Conservation (phyloP, 1,140 invertebrate genomes). For the Drosophila pruinosa region DNA sequence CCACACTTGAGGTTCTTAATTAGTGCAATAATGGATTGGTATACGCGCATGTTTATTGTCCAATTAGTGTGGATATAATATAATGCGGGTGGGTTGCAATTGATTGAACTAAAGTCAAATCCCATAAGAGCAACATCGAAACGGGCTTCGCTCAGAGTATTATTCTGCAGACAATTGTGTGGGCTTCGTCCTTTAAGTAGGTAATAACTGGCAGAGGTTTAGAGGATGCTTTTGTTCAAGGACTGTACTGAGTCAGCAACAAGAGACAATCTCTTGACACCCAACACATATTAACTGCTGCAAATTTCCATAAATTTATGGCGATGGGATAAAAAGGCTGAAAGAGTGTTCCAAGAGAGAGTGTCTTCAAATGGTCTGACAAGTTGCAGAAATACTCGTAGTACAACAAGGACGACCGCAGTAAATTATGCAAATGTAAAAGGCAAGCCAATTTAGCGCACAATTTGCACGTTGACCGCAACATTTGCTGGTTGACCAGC, state of each 20-base stretch:
- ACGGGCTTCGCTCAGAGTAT: not conserved
- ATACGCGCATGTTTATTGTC: not conserved
- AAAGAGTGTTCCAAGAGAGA: conserved; percentile 4
- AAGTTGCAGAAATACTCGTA: not conserved
- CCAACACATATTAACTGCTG: conserved; percentile 22
- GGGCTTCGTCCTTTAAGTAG: not conserved
- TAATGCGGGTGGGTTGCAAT: not conserved
- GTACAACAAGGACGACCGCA: conserved; percentile 23
- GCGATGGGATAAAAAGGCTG: not conserved
- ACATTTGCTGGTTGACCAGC: conserved; percentile 30
- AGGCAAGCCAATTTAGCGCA: conserved; percentile 57
- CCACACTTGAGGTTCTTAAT: conserved; percentile 39
- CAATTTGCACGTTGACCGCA: conserved; percentile 73
- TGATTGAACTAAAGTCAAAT: not conserved
- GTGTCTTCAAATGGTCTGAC: not conserved
- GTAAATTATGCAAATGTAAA: conserved; percentile 58
- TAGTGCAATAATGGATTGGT: conserved; percentile 30
- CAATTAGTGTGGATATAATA: conserved; percentile 23
- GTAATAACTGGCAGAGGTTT: conserved; percentile 1
- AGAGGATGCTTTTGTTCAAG: not conserved
- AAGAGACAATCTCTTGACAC: not conserved
- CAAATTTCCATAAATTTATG: conserved; percentile 33
- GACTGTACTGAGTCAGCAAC: not conserved
- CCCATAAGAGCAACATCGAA: not conserved
- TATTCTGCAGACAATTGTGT: not conserved